Percentiles rank a stretch among this genome's conserved stretches.
Evolutionary conservation across 2,888 invertebrate species (phyloP).

Genomic region (Drosophila limbata): DNA sequence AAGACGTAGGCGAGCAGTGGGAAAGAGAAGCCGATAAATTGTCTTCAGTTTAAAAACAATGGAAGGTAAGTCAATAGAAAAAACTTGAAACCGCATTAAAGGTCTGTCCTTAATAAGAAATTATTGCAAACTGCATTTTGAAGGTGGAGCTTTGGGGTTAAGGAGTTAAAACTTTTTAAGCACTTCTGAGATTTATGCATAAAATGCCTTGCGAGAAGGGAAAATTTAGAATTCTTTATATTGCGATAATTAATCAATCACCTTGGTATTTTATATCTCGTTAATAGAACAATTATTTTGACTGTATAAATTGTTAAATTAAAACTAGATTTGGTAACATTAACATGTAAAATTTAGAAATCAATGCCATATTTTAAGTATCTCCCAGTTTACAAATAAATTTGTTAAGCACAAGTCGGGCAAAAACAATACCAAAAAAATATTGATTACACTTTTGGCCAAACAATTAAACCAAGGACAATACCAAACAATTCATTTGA

Average conservation of each 20-base stretch:
- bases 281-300: no score
- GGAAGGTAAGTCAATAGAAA: background rate
- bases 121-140: background rate
- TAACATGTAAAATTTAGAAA: no score
- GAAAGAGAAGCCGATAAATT: conserved; percentile 12
- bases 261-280: no score
- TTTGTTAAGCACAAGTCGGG: background rate
- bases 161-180: background rate
- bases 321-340: no score
- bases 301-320: no score
- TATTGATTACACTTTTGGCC: conserved; percentile 20
- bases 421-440: conserved; percentile 1
- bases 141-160: background rate
- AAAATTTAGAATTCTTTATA: no score
- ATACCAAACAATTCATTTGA: conserved; percentile 29
- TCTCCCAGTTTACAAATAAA: no score
- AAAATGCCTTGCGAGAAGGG: background rate
- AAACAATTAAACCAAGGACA: conserved; percentile 17
- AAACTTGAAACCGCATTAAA: background rate
- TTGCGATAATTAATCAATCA: no score
- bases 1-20: background rate
- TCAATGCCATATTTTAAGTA: no score
- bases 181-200: background rate
- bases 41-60: conserved; percentile 1
- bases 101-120: background rate